Base-by-base conservation (phyloP, 2,888 invertebrate genomes). In the Stenolophus ochropezus region DNA sequence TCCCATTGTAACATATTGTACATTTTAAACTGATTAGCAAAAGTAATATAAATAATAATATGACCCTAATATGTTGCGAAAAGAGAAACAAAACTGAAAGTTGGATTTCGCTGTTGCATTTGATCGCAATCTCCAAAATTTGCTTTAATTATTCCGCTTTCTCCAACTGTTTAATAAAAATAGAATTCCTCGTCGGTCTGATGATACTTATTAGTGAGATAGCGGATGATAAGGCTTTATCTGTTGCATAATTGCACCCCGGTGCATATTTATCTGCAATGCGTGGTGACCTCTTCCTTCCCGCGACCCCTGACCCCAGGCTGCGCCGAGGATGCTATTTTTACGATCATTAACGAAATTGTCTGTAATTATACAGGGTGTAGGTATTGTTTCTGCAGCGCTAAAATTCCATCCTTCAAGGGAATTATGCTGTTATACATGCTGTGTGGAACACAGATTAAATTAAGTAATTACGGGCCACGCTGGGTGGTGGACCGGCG, bases 341-440 rank as follows among this genome's bases (percentile, higher is more conserved):
- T 73, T 73, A 47, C 47, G 49, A 73, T 73, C 73, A 75, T 75
- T 75, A 75, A 75, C 75, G 51, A 75, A 75, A 75, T 75, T 75
- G 51, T 25, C 75, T 75, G 25, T 75, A 75, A 75, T 75, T 75
- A 75, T 75, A 69, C 75, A 25, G 53, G 53, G 75, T 75, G 75
- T 53, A 5, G 25, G 16, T 75, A 75, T 53, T 75, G 75, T 75
- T 75, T 75, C 53, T 75, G 75, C 53, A 27, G 18, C 75, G 51
- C 53, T 75, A 25, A 75, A 75, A 75, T 75, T 75, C 53, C 16
- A 53, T 16, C 4, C 49, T 75, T 18, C 16, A 25, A n/a, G 53
- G 27, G 53, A 53, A 75, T 75, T 75, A 75, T 75, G 75, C 53
- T 53, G 75, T 75, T 75, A 53, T 49, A 73, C 73, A 71, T 42